Base-by-base conservation (phyloP, 2,888 invertebrate species). In the Eudemis profundana region DNA sequence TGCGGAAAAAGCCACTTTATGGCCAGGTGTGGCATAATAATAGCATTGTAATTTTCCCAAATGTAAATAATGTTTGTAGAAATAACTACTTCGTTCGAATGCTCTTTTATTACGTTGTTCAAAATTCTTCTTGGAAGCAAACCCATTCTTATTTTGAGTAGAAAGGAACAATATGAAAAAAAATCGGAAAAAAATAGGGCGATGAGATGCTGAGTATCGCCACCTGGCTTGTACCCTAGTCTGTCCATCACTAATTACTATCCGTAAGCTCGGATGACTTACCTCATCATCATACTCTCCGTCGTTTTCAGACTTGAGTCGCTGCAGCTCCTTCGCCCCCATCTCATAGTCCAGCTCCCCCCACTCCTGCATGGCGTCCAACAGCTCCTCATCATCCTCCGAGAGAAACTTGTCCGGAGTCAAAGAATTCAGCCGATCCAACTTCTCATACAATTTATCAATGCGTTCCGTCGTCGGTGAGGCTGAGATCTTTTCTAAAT, bases 221-320 rank as follows among this genome's bases (percentile, higher is more conserved):
- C 3, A 5, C 27, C 7, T 2, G 4, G 4, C 5, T 27, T 2
- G 7, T 0, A 4, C 4, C 7, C 27, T 5, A 27, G 0, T 27
- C 27, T 4, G 27, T 27, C 27, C 0, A 7, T 27, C n/a, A n/a
- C n/a, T n/a, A n/a, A n/a, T n/a, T n/a, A n/a, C n/a, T n/a, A n/a
- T n/a, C n/a, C n/a, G n/a, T n/a, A n/a, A n/a, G n/a, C n/a, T n/a
- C n/a, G n/a, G n/a, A n/a, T n/a, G 19, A 84, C 90, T 78, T 68
- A 90, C 90, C 81, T 86, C 86, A 62, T 90, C 90, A 68, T 82
- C 76, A 57, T 86, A 84, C 1, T 87, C 85, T 61, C 76, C 79
- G 0, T 83, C 76, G 3, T 75, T 75, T 7, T 79, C 78, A 1
- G 77, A 75, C 69, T 79, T 83, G 70, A 86, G 75, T 66, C 73